Evolutionary conservation across 2,888 invertebrate species (phyloP).

Genomic region (Acronicta psi): DNA sequence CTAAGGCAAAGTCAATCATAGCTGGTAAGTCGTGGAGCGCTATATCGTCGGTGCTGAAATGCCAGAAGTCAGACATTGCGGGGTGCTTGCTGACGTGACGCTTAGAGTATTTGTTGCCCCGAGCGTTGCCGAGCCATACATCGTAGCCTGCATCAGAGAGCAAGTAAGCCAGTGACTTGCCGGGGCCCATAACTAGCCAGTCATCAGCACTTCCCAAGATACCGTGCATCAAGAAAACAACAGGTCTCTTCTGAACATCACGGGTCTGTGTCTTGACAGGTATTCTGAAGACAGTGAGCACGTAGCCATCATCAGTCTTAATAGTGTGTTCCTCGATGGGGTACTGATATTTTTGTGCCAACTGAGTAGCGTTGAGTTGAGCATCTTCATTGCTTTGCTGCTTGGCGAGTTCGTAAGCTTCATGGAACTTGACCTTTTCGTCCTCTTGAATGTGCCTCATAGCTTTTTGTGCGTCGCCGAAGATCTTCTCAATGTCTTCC

Average conservation of each 20-base stretch:
- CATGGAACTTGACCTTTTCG: conserved; percentile 71
- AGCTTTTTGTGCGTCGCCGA: conserved; percentile 72
- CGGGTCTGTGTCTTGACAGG: conserved; percentile 65
- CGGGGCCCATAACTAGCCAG: conserved; percentile 91
- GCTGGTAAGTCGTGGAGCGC: conserved; percentile 81
- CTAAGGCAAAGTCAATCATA: conserved; percentile 80
- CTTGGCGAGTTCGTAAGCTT: conserved; percentile 60
- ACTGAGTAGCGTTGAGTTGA: conserved; percentile 61
- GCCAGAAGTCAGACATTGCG: conserved; percentile 79
- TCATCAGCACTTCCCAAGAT: conserved; percentile 91
- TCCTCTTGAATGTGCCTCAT: conserved; percentile 72
- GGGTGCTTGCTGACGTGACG: conserved; percentile 77
- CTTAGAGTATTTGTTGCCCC: conserved; percentile 80
- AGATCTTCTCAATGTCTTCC: conserved; percentile 74
- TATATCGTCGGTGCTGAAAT: conserved; percentile 82
- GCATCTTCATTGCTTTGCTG: conserved; percentile 67
- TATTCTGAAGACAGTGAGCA: conserved; percentile 80
- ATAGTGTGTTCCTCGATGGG: conserved; percentile 76
- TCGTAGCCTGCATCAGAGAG: conserved; percentile 80
- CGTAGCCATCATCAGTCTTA: conserved; percentile 82
- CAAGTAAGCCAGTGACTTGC: conserved; percentile 82
- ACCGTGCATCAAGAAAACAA: conserved; percentile 90
- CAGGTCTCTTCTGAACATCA: conserved; percentile 71
- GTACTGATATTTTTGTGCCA: conserved; percentile 76
- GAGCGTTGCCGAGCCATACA: conserved; percentile 84